phyloP scores from a whole-genome alignment of 2,888 invertebrate genomes.

The Camptogramma bilineatum region DNA sequence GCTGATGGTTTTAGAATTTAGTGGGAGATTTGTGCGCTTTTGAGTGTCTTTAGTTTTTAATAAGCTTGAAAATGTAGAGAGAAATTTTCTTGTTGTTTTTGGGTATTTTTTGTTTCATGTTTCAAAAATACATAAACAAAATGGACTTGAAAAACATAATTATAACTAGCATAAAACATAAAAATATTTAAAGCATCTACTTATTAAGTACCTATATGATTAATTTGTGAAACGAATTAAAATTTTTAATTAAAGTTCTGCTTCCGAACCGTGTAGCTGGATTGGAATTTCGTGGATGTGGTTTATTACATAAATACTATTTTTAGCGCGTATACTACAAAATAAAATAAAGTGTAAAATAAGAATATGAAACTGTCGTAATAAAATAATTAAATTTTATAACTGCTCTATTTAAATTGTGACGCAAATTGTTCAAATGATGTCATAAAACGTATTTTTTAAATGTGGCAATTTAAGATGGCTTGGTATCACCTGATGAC shows the following conservation, averaged over 20 bases:
- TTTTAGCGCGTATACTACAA: not conserved
- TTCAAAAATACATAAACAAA: too few relatives aligned
- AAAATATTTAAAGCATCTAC: too few relatives aligned
- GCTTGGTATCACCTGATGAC: slow-evolving; percentile 28
- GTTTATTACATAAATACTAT: not conserved
- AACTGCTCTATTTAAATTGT: not conserved
- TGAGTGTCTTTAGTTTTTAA: not conserved
- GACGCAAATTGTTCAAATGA: slow-evolving; percentile 10
- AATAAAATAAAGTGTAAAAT: not conserved
- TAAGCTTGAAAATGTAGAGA: not conserved
- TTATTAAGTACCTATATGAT: too few relatives aligned
- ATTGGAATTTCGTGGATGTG: not conserved
- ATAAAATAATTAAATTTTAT: not conserved
- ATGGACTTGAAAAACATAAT: too few relatives aligned
- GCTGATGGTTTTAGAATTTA: slow-evolving; percentile 28
- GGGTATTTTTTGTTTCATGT: too few relatives aligned
- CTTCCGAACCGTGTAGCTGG: not conserved
- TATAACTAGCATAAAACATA: too few relatives aligned
- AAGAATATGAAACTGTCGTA: not conserved
- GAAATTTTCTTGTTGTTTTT: not conserved
- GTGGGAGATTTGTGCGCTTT: slow-evolving; percentile 15
- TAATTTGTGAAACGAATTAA: too few relatives aligned
- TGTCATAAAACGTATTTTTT: slow-evolving; percentile 21
- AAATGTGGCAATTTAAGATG: slow-evolving; percentile 11
- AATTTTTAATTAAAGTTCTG: not conserved